A percentile compares a stretch with the other conserved stretches of the same genome.
Evolutionary conservation across 2,113 vertebrate genomes (phyloP).

Genomic region (Podarcis muralis): DNA sequence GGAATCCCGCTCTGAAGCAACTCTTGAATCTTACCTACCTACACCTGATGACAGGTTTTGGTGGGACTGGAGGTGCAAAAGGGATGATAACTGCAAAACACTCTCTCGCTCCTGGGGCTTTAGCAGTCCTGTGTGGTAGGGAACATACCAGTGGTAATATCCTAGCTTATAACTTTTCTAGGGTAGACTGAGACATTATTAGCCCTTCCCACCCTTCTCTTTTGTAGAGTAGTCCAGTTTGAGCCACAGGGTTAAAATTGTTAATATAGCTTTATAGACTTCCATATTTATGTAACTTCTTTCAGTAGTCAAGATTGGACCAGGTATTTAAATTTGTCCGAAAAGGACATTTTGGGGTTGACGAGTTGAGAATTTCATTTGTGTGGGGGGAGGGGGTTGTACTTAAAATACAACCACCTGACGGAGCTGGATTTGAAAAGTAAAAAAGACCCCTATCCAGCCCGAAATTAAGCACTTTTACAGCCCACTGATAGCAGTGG

Average conservation of each 20-base stretch:
- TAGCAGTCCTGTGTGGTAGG: background rate
- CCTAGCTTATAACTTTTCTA: background rate
- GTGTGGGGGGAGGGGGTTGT: background rate
- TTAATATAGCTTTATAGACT: slow-evolving; percentile 50
- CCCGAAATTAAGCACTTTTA: background rate
- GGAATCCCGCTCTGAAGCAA: background rate
- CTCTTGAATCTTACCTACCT: rapidly evolving
- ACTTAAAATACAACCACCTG: background rate
- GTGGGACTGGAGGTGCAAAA: no score
- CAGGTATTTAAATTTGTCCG: slow-evolving; percentile 65
- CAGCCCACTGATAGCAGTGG: background rate
- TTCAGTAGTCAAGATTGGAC: slow-evolving; percentile 47
- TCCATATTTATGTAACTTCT: slow-evolving; percentile 73
- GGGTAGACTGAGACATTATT: slow-evolving; percentile 45
- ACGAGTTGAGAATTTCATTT: background rate
- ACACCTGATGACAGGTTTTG: background rate
- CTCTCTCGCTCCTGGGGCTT: background rate
- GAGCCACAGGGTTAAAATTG: slow-evolving; percentile 42
- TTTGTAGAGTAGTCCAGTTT: background rate
- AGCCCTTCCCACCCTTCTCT: background rate
- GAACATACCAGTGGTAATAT: background rate
- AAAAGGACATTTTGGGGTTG: slow-evolving; percentile 22
- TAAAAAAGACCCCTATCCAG: background rate
- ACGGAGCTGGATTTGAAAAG: background rate
- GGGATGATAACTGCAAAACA: no score